phyloP scores from a whole-genome alignment of 2,888 invertebrate genomes.

The Empis stercorea region DNA sequence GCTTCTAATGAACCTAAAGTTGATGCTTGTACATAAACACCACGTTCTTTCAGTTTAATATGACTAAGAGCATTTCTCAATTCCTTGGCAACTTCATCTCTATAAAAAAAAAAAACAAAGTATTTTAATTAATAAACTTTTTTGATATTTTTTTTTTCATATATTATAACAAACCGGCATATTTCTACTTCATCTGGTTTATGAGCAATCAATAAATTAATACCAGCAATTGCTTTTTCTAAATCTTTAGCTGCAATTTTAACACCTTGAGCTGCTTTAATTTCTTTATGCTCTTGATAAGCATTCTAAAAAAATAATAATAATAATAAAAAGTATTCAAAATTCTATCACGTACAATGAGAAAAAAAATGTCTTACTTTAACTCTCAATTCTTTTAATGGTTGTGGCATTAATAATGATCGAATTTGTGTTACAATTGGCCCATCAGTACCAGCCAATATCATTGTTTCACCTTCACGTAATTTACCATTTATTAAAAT shows the following conservation, averaged over 20 bases:
- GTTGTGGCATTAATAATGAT: conserved; percentile 94
- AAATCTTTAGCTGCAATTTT: conserved; percentile 97
- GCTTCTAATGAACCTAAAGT: conserved; percentile 99
- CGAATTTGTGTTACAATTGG: conserved; percentile 96
- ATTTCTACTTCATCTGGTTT: conserved; percentile 90
- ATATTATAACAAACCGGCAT: conserved; percentile 36
- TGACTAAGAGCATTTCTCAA: conserved; percentile 79
- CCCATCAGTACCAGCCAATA: conserved; percentile 95
- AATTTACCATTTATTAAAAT: conserved; percentile 95
- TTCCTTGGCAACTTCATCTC: conserved; percentile 78
- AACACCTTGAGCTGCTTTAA: conserved; percentile 93
- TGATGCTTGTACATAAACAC: conserved; percentile 98
- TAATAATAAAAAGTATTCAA: too few relatives aligned
- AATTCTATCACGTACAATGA: too few relatives aligned
- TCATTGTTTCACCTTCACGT: conserved; percentile 83
- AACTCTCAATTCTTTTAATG: conserved; percentile 91
- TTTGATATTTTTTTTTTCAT: background rate
- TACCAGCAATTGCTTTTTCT: conserved; percentile 93
- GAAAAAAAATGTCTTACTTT: too few relatives aligned
- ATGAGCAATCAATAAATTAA: conserved; percentile 83
- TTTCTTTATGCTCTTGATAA: conserved; percentile 88
- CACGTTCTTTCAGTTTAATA: conserved; percentile 81
- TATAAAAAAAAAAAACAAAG: too few relatives aligned
- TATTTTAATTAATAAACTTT: background rate
- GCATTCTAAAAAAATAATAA: conserved; percentile 53